Evolutionary conservation across 2,113 vertebrate species (phyloP).

Genomic region (Azemiops feae): DNA sequence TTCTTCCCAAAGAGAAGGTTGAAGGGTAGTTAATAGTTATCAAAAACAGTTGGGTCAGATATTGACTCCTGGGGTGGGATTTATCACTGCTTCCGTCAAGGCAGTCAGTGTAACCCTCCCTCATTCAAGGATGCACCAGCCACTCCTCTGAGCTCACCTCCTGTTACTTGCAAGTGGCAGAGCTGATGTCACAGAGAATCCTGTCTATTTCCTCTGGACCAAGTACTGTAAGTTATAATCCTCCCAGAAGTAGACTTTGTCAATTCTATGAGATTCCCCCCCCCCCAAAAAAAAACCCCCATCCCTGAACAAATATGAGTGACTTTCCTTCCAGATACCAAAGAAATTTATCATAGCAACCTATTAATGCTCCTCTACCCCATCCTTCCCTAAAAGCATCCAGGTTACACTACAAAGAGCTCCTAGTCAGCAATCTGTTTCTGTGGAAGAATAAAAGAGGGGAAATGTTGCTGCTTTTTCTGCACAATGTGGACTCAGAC

Average conservation of each 20-base stretch:
- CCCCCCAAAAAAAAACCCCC: too few species aligned
- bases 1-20: background rate
- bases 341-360: background rate
- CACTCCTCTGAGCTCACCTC: background rate
- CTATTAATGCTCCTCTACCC: background rate
- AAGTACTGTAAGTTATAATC: too few species aligned
- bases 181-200: background rate
- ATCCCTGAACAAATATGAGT: background rate
- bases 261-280: background rate
- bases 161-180: background rate
- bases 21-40: background rate
- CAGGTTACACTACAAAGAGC: background rate
- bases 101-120: background rate
- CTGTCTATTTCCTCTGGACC: too few species aligned
- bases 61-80: background rate
- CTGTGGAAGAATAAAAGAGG: background rate
- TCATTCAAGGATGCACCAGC: background rate
- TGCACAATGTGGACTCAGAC: background rate
- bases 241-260: background rate
- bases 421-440: background rate
- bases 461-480: background rate
- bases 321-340: background rate
- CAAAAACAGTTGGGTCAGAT: background rate
- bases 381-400: background rate
- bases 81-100: background rate